Percentiles rank a stretch among this genome's conserved stretches.
phyloP scores from a whole-genome alignment of 2,888 invertebrate genomes.

The Tipula lateralis region DNA sequence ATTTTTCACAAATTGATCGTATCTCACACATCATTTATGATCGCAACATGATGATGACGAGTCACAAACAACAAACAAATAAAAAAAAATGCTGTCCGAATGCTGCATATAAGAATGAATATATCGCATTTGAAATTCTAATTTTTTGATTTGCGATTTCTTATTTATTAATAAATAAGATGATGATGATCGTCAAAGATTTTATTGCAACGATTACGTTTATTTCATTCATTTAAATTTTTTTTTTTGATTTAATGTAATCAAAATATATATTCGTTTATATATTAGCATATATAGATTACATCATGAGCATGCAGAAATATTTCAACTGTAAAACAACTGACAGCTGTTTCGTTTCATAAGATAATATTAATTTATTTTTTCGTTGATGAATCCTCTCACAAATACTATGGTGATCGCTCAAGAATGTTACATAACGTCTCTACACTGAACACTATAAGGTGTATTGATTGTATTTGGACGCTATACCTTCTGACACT shows the following conservation, averaged over 20 bases:
- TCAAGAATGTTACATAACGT: too few species aligned
- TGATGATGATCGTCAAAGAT: not conserved
- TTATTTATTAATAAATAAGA: not conserved
- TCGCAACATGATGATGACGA: not conserved
- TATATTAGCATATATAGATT: not conserved
- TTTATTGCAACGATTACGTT: not conserved
- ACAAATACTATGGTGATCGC: too few species aligned
- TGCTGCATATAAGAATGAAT: not conserved
- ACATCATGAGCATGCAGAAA: not conserved
- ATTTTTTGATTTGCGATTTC: not conserved
- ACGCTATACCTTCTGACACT: too few species aligned
- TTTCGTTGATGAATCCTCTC: too few species aligned
- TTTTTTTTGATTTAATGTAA: not conserved
- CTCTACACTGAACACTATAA: too few species aligned
- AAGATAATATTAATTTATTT: too few species aligned
- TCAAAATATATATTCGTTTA: not conserved
- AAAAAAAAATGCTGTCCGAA: not conserved
- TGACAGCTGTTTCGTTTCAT: not conserved
- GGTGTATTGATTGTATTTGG: too few species aligned
- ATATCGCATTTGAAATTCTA: not conserved
- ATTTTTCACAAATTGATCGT: conserved; percentile 24
- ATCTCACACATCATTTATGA: conserved; percentile 24
- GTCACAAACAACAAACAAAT: not conserved
- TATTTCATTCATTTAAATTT: not conserved
- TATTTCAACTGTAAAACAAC: not conserved